Evolutionary conservation across 30 jellyfish, hydroid and myxozoan genomes (phyloP), one percentile per base, ranked within the genome.

Genomic region (Rhopilema esculentum): DNA sequence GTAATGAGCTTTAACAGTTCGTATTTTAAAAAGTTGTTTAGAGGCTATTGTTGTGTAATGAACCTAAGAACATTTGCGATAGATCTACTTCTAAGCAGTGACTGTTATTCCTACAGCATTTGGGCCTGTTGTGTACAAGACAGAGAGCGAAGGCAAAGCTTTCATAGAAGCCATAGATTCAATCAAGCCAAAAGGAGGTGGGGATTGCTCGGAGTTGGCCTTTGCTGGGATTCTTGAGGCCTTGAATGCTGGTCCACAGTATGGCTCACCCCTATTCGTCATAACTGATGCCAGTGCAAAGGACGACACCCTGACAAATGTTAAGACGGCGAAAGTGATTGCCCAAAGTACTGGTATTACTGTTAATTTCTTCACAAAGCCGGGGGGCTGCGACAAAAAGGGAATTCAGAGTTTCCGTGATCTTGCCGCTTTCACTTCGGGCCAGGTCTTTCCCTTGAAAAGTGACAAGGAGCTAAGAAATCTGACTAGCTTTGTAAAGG

Each of bases 201-300:
- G 94, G 1, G 98, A 93, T 68, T 93, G 98, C 84, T 82, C 95
- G 2, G 98, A 93, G 69, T 61, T 84, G 84, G 94, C 98, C 27
- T 88, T 74, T 48, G 72, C 81, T 24, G 98, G 98, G 22, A 93
- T 93, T 40, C 83, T 93, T 1, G 97, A 85, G 72, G 98, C 97
- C 12, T 70, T 93, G 72, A 88, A 88, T 69, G 92, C 96, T 6
- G 97, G 96, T 24, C 98, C 98, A 23, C 91, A 88, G 53, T 93
- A 65, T 48, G 96, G 95, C 22, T 87, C 97, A 20, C 96, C 97
- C 0, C 61, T 93, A 91, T 93, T 79, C 71, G 98, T 93, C 61
- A 89, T 93, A 78, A 93, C 98, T 4, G 98, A 93, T 72, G 98
- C 98, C 53, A 84, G 91, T 66, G 97, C 98, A 27, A 93, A 93